A percentile compares a stretch with the other conserved stretches of the same genome.
These are phyloP conservation scores for Timandra comae DNA, from an alignment of 2,888 invertebrate genomes.

Conservation along the genomic window DNA sequence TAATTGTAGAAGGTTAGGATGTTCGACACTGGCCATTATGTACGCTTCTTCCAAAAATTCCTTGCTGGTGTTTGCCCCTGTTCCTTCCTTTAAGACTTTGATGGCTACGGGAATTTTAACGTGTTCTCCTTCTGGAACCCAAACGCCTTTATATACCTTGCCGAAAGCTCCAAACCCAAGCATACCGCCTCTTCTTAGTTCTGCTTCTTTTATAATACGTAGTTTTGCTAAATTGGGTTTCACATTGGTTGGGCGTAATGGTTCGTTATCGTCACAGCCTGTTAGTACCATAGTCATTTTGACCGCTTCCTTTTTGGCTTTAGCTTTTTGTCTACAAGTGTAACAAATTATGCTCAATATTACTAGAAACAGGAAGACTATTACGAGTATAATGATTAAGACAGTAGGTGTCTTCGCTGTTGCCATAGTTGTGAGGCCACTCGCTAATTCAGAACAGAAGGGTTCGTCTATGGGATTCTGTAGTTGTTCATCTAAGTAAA, in stretches of 20 bases:
- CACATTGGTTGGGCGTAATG: slow-evolving; percentile 92
- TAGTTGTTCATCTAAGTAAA: slow-evolving; percentile 81
- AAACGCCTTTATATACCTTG: slow-evolving; percentile 96
- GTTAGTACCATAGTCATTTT: slow-evolving; percentile 94
- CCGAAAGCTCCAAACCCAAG: slow-evolving; percentile 98
- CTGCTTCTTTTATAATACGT: slow-evolving; percentile 94
- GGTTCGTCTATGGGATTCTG: slow-evolving; percentile 82
- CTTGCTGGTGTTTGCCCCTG: slow-evolving; percentile 90
- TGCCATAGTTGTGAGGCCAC: slow-evolving; percentile 48
- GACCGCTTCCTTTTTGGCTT: slow-evolving; percentile 92
- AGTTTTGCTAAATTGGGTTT: slow-evolving; percentile 95
- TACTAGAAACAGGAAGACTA: slow-evolving; percentile 73
- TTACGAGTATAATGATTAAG: slow-evolving; percentile 73
- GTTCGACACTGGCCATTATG: slow-evolving; percentile 98
- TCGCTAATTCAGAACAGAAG: slow-evolving; percentile 83
- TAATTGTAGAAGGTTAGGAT: slow-evolving; percentile 94
- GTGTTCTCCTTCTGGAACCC: slow-evolving; percentile 95
- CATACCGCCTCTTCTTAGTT: slow-evolving; percentile 91
- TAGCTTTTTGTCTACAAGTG: slow-evolving; percentile 83
- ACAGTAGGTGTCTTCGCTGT: slow-evolving; percentile 59
- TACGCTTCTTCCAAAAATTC: slow-evolving; percentile 97
- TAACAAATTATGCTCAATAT: slow-evolving; percentile 77
- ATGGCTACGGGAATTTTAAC: slow-evolving; percentile 97
- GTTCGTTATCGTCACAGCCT: slow-evolving; percentile 94
- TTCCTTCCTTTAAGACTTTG: slow-evolving; percentile 94